phyloP scores from a whole-genome alignment of 2,797 vertebrate species.

The Potorous gilbertii region DNA sequence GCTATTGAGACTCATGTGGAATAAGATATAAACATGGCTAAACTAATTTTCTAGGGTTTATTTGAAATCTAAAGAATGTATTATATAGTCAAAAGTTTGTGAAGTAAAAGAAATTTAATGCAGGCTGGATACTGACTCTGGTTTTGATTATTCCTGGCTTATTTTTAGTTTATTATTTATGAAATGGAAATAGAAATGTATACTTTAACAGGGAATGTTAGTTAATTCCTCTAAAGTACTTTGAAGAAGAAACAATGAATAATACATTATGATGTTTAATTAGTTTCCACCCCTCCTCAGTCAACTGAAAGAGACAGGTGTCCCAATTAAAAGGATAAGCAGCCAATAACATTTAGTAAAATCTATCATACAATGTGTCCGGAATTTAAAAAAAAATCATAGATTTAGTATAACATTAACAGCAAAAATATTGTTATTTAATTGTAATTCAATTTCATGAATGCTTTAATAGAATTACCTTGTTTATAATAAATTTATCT shows the following conservation, averaged over 20 bases:
- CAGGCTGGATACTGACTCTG: conserved; percentile 26
- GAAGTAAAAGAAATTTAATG: conserved; percentile 16
- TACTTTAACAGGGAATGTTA: background rate
- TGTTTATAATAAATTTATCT: background rate
- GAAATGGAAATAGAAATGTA: background rate
- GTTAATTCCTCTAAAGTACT: background rate
- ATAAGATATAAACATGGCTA: background rate
- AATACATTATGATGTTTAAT: conserved; percentile 2
- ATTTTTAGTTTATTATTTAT: conserved; percentile 7
- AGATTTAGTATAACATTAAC: background rate
- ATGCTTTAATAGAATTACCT: conserved; percentile 1
- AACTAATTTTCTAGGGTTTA: background rate
- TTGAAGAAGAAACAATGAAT: conserved; percentile 14
- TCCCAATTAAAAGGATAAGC: background rate
- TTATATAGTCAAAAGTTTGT: conserved; percentile 4
- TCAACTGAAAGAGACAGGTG: background rate
- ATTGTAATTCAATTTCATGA: background rate
- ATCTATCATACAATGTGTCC: background rate
- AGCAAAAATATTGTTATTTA: conserved; percentile 7
- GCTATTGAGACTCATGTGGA: background rate
- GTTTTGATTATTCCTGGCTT: background rate
- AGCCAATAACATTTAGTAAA: background rate
- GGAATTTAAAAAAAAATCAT: background rate
- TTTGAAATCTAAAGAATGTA: background rate
- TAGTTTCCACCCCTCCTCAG: background rate